These are phyloP conservation scores for Siphonodentalium dalli DNA, from an alignment of 2,888 invertebrate genomes.

Conservation along the genomic window DNA sequence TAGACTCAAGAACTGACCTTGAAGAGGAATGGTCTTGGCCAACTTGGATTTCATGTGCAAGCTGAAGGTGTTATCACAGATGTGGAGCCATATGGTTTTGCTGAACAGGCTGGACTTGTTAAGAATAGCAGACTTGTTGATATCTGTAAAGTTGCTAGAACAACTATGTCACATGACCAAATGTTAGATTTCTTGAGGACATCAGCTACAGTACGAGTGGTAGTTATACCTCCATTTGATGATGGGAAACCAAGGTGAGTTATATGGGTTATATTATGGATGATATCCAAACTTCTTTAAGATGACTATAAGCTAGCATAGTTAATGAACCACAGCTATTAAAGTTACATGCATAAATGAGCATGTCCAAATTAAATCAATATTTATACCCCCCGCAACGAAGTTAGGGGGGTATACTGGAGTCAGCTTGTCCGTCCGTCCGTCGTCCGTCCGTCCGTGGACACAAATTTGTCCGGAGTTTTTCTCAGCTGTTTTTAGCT, in stretches of 20 bases:
- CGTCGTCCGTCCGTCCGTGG: too few relatives aligned
- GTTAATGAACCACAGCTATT: too few relatives aligned
- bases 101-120: conserved; percentile 79
- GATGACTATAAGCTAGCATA: too few relatives aligned
- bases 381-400: too few relatives aligned
- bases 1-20: conserved; percentile 81
- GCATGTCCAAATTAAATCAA: too few relatives aligned
- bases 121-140: conserved; percentile 91
- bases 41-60: conserved; percentile 82
- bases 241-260: conserved; percentile 73
- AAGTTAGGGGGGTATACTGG: too few relatives aligned
- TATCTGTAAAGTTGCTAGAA: conserved; percentile 87
- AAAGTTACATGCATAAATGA: too few relatives aligned
- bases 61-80: conserved; percentile 92
- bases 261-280: too few relatives aligned
- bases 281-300: too few relatives aligned
- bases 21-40: conserved; percentile 81
- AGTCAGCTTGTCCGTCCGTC: too few relatives aligned
- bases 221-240: conserved; percentile 77
- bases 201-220: conserved; percentile 84
- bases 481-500: too few relatives aligned
- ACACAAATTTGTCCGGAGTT: too few relatives aligned
- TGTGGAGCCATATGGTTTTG: conserved; percentile 75
- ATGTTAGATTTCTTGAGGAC: conserved; percentile 92
- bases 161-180: conserved; percentile 87